A percentile compares a stretch with the other conserved stretches of the same genome.
These are phyloP conservation scores for Odontomachus brunneus DNA, from an alignment of 1,140 invertebrate species.

Conservation along the genomic window DNA sequence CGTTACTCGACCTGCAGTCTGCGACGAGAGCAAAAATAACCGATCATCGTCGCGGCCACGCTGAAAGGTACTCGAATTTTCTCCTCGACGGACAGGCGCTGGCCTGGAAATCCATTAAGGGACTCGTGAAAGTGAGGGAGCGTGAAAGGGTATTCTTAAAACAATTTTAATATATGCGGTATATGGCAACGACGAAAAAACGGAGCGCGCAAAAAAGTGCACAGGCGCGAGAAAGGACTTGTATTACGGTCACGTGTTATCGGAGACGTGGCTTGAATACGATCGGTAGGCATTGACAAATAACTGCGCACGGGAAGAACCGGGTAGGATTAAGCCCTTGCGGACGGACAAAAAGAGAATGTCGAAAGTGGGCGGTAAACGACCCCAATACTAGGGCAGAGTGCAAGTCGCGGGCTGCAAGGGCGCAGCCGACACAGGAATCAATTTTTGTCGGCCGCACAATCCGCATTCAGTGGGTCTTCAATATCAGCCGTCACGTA, in stretches of 20 bases:
- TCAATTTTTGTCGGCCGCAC: not conserved
- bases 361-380: not conserved
- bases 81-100: not conserved
- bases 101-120: conserved; percentile 43
- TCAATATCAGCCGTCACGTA: not conserved
- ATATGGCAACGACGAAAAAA: not conserved
- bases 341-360: conserved; percentile 3
- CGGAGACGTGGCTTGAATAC: conserved; percentile 63
- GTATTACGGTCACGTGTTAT: conserved; percentile 65
- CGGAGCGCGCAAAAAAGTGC: not conserved
- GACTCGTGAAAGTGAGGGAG: not conserved
- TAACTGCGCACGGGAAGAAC: not conserved
- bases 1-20: not conserved
- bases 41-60: conserved; percentile 5
- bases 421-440: not conserved
- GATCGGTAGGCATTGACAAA: conserved; percentile 31
- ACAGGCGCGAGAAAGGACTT: not conserved
- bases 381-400: not conserved
- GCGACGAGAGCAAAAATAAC: conserved; percentile 24
- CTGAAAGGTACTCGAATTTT: conserved; percentile 28
- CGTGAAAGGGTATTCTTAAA: conserved; percentile 32
- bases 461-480: not conserved
- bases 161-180: conserved; percentile 72
- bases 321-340: not conserved
- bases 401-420: not conserved